Conservation (phyloP, 1,140 invertebrate species). For the Drosophila dunni region DNA sequence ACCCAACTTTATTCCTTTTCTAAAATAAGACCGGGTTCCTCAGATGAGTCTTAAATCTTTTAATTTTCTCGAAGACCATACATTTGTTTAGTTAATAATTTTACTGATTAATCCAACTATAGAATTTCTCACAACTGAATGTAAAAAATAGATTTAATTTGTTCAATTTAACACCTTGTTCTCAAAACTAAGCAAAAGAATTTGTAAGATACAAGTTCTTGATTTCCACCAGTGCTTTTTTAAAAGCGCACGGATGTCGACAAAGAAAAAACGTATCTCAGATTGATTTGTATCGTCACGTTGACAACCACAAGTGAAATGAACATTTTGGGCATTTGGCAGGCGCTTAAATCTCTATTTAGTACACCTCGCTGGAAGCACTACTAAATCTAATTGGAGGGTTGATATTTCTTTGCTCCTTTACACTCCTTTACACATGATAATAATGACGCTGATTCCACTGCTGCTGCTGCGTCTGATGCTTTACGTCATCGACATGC, state of each 20-base stretch:
- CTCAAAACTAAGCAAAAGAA: too few relatives aligned
- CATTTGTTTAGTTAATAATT: neutral
- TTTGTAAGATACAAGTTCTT: too few relatives aligned
- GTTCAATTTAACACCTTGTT: too few relatives aligned
- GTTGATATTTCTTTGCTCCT: conserved; percentile 27
- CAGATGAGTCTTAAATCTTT: neutral
- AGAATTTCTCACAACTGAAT: too few relatives aligned
- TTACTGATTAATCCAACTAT: too few relatives aligned
- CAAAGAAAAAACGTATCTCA: too few relatives aligned
- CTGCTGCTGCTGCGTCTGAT: conserved; percentile 45
- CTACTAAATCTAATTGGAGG: conserved; percentile 32
- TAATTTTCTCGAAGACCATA: neutral
- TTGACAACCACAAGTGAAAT: conserved; percentile 57
- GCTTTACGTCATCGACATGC: conserved; percentile 68
- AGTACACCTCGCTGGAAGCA: conserved; percentile 68
- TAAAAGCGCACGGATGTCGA: too few relatives aligned
- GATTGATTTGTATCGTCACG: conserved; percentile 21
- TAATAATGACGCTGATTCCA: neutral
- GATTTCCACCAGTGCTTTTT: too few relatives aligned
- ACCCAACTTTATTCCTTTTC: too few relatives aligned
- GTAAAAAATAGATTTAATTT: too few relatives aligned
- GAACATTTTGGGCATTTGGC: conserved; percentile 43
- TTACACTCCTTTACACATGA: neutral
- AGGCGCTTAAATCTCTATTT: conserved; percentile 78
- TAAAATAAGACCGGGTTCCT: too few relatives aligned